Percentiles rank a stretch among this genome's conserved stretches.
Evolutionary conservation across 2,113 vertebrate genomes (phyloP).

Genomic region (Ceuthmochares aereus): DNA sequence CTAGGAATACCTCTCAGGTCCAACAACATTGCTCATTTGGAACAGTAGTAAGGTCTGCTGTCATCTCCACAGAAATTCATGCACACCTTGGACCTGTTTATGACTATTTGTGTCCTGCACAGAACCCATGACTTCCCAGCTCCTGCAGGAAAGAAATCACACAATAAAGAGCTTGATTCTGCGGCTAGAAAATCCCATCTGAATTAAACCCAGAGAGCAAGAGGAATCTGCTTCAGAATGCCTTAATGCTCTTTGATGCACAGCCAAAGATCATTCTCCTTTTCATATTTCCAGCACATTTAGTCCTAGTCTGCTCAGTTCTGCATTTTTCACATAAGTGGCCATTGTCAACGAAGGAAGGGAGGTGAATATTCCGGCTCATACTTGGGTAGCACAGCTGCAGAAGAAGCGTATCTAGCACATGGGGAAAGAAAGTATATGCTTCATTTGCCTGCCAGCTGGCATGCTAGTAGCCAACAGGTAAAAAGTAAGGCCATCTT

Average conservation of each 20-base stretch:
- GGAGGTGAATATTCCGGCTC: background rate
- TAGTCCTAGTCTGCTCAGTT: constrained; percentile 14
- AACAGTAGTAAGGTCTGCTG: background rate
- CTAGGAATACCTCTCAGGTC: background rate
- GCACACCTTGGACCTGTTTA: background rate
- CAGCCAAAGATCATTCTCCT: constrained; percentile 46
- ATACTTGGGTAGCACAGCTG: background rate
- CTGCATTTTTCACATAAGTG: constrained; percentile 36
- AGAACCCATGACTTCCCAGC: background rate
- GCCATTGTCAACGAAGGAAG: background rate
- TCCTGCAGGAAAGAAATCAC: constrained; percentile 24
- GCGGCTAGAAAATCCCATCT: constrained; percentile 34
- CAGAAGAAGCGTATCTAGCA: background rate
- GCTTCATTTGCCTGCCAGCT: background rate
- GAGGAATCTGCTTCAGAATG: constrained; percentile 51
- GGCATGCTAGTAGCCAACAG: background rate
- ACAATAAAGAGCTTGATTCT: background rate
- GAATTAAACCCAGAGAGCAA: constrained; percentile 43
- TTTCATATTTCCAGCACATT: constrained; percentile 46
- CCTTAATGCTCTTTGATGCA: constrained; percentile 41
- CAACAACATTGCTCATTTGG: background rate
- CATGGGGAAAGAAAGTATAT: background rate
- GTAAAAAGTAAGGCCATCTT: background rate
- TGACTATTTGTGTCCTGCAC: background rate
- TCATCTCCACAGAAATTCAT: background rate